Conservation (phyloP, 1,140 invertebrate genomes). For the Aphaenogaster floridana region DNA sequence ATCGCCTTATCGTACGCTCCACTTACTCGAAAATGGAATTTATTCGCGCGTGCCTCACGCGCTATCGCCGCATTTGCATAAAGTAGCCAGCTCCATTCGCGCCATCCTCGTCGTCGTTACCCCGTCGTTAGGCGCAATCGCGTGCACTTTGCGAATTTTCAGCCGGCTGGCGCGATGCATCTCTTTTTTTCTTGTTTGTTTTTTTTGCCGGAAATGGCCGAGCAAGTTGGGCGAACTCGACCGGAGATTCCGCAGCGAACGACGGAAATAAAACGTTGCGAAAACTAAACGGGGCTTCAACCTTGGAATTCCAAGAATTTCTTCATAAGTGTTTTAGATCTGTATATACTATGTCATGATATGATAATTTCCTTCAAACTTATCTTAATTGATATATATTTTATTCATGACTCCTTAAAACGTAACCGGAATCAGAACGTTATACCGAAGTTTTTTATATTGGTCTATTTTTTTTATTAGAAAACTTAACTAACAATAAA, state of each 20-base stretch:
- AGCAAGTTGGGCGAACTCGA: neutral
- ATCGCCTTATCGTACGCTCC: conserved; percentile 24
- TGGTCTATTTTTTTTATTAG: neutral
- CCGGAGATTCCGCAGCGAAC: neutral
- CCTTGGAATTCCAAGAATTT: conserved; percentile 1
- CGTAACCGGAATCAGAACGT: neutral
- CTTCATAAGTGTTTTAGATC: neutral
- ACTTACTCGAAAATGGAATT: conserved; percentile 49
- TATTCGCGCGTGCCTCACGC: neutral
- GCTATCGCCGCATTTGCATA: conserved; percentile 11
- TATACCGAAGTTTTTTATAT: neutral
- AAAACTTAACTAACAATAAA: neutral
- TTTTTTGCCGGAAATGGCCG: neutral
- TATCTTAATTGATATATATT: conserved; percentile 2
- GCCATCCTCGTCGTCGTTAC: neutral
- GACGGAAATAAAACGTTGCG: conserved; percentile 10
- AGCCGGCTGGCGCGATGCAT: neutral
- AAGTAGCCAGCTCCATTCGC: neutral
- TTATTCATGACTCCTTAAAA: neutral
- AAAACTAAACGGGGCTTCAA: neutral
- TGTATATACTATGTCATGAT: neutral
- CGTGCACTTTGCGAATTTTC: neutral
- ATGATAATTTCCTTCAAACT: neutral
- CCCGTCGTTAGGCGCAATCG: neutral
- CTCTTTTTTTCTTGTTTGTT: neutral